Base-by-base conservation (phyloP, 1,140 invertebrate species). In the Neodiprion lecontei region DNA sequence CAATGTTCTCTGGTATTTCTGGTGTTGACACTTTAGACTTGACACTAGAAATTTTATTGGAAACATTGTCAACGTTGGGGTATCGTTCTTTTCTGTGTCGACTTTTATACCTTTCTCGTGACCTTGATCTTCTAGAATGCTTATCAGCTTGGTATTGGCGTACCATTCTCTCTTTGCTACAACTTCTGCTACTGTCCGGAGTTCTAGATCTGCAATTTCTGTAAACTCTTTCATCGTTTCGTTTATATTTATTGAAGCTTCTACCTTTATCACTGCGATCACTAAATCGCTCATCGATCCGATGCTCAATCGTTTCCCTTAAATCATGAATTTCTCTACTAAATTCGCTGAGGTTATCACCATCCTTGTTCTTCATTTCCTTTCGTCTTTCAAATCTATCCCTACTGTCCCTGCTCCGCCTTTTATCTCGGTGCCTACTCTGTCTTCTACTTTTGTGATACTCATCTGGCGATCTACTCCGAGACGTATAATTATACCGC, bases 381-480 rank as follows among this genome's bases (percentile, higher is more conserved):
- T 48, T 40, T 14, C 48, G n/a, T 7, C n/a, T 77, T 17, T 53
- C 71, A 47, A 48, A 72, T 23, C 74, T 71, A 8, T 67, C 70
- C 14, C 23, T 68, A 9, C 53, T 61, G 40, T n/a, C 67, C 17
- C 76, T 61, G 48, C 47, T 72, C 7, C 7, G 40, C 23, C 21
- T 72, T 12, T 66, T 50, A n/a, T 76, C 67, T 50, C 65, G 47
- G 28, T 70, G 12, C 53, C 21, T 73, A 53, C 48, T 53, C 21
- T 70, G 40, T 21, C 14, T 70, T 23, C 72, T 75, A 66, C 75
- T 66, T 40, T 53, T 48, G 21, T 79, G 69, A 28, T 69, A 74
- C n/a, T 21, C 48, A 47, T 77, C 66, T 23, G 50, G 74, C 8
- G 76, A 73, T 8, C 53, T 72, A n/a, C 71, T 78, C 12, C 72